These are phyloP conservation scores for Bugula neritina DNA, from an alignment of 2,888 invertebrate genomes.

Conservation along the genomic window DNA sequence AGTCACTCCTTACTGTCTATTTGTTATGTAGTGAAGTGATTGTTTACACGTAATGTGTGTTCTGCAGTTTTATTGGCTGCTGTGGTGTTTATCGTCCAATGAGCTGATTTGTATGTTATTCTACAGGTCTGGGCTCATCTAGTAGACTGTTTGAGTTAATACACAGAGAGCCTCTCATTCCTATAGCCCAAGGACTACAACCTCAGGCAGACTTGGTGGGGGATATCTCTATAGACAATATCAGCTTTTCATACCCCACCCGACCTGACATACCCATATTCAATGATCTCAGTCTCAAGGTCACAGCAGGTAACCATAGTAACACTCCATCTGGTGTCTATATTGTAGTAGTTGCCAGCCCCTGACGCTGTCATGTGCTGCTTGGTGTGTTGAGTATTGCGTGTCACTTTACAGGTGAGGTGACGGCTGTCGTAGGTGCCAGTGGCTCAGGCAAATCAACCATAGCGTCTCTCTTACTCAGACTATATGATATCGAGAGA, in stretches of 20 bases:
- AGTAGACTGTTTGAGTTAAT: conserved; percentile 81
- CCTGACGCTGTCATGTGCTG: neutral
- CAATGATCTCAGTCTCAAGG: conserved; percentile 62
- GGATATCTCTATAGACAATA: conserved; percentile 67
- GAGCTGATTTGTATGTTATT: neutral
- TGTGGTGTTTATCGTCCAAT: neutral
- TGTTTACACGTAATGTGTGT: neutral
- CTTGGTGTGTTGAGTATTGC: neutral
- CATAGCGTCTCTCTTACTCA: conserved; percentile 71
- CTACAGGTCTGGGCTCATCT: conserved; percentile 76
- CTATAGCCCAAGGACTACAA: conserved; percentile 53
- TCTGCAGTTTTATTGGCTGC: neutral
- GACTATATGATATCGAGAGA: conserved; percentile 65
- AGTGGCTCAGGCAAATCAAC: conserved; percentile 96
- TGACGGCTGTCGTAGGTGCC: conserved; percentile 79
- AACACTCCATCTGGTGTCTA: neutral
- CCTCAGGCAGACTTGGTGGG: conserved; percentile 54
- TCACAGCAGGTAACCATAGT: conserved; percentile 57
- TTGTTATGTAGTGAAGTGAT: neutral
- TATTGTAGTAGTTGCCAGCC: neutral
- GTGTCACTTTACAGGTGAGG: conserved; percentile 51
- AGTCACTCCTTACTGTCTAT: neutral
- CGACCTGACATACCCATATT: conserved; percentile 62
- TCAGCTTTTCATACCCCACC: conserved; percentile 69
- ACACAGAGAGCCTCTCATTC: conserved; percentile 72